Evolutionary conservation across 35 echinoderm and acorn worm species (phyloP).

Genomic region (Strongylocentrotus purpuratus): DNA sequence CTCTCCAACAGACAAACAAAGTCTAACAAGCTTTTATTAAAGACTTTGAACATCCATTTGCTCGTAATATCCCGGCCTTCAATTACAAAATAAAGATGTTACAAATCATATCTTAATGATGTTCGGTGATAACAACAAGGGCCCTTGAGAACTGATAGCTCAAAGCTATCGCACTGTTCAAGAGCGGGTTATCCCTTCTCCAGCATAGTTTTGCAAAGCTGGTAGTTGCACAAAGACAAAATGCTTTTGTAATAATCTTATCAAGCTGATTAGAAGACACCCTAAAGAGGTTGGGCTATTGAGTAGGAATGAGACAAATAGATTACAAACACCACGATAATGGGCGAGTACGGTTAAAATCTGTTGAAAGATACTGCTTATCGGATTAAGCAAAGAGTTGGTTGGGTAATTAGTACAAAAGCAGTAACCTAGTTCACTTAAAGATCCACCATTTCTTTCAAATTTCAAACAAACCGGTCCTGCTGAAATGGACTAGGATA

Average conservation of each 20-base stretch:
- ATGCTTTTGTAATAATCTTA: slow-evolving; percentile 46
- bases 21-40: not conserved
- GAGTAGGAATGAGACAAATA: slow-evolving; percentile 30
- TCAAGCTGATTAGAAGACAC: not conserved
- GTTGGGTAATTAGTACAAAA: slow-evolving; percentile 17
- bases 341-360: slow-evolving; percentile 3
- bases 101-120: slow-evolving; percentile 14
- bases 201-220: not conserved
- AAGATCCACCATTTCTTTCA: not conserved
- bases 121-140: not conserved
- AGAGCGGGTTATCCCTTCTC: not conserved
- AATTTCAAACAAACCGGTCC: not conserved
- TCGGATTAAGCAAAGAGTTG: not conserved
- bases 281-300: slow-evolving; percentile 30
- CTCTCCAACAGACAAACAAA: slow-evolving; percentile 16
- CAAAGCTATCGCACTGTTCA: not conserved
- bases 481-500: not conserved
- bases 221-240: slow-evolving; percentile 25
- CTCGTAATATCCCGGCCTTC: not conserved
- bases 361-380: not conserved
- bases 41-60: slow-evolving; percentile 17
- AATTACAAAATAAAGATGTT: slow-evolving; percentile 13
- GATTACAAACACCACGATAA: slow-evolving; percentile 24
- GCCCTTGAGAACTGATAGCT: not conserved
- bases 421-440: not conserved